phyloP scores from a whole-genome alignment of 92 coral and sea anemone genomes.

The Porites evermanni region DNA sequence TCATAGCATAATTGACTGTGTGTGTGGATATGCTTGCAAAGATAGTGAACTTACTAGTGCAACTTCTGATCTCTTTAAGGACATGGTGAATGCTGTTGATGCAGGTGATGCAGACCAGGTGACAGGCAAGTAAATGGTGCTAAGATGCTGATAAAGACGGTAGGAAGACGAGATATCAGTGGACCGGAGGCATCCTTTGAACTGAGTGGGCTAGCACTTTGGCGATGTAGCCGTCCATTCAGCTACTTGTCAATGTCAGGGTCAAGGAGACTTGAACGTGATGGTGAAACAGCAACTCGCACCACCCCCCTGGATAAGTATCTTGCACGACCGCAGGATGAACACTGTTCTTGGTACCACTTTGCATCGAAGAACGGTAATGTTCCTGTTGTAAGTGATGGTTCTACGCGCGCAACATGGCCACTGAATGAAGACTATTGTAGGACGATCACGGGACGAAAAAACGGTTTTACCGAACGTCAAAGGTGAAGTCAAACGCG shows the following conservation, averaged over 20 bases:
- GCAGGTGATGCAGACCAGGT: slow-evolving; percentile 5
- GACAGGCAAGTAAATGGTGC: slow-evolving; percentile 37
- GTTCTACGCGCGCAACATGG: slow-evolving; percentile 57
- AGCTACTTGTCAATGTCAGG: too few relatives aligned
- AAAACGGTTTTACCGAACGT: slow-evolving; percentile 50
- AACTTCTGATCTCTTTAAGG: too few relatives aligned
- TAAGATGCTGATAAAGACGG: slow-evolving; percentile 37
- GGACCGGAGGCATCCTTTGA: too few relatives aligned
- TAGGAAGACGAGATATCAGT: too few relatives aligned
- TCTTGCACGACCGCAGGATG: slow-evolving; percentile 36
- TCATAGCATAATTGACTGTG: too few relatives aligned
- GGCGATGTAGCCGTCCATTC: slow-evolving; percentile 49
- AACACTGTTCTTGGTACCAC: slow-evolving; percentile 40
- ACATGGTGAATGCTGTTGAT: slow-evolving; percentile 54
- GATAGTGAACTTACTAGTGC: too few relatives aligned
- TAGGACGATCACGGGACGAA: slow-evolving; percentile 59
- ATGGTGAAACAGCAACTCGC: slow-evolving; percentile 52
- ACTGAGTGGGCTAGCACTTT: slow-evolving; percentile 41
- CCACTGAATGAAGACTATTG: slow-evolving; percentile 55
- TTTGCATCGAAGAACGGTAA: slow-evolving; percentile 16
- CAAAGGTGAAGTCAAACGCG: slow-evolving; percentile 24
- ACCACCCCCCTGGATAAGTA: slow-evolving; percentile 42
- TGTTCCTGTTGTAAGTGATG: slow-evolving; percentile 56
- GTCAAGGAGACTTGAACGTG: too few relatives aligned
- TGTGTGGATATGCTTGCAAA: too few relatives aligned